phyloP scores from a whole-genome alignment of 2,888 invertebrate species.

The Oligia fasciuncula region DNA sequence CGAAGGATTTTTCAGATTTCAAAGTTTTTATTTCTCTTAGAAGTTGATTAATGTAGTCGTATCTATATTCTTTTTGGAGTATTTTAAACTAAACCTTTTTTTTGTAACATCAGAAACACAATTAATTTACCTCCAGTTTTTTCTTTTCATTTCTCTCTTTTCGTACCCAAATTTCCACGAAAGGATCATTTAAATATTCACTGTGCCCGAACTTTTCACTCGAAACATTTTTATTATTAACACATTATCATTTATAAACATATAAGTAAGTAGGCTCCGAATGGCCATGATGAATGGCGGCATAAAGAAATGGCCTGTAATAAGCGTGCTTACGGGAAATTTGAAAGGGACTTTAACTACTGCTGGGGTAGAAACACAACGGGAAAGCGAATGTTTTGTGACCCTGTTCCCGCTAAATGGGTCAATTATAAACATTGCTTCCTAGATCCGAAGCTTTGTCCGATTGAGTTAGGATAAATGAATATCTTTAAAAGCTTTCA shows the following conservation, averaged over 20 bases:
- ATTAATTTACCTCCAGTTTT: constrained; percentile 1
- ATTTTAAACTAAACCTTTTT: neutral
- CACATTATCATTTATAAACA: constrained; percentile 21
- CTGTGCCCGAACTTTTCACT: constrained; percentile 27
- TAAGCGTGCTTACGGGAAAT: constrained; percentile 52
- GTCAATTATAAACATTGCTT: constrained; percentile 70
- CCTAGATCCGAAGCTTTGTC: constrained; percentile 44
- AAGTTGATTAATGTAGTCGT: neutral
- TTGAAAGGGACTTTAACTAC: constrained; percentile 56
- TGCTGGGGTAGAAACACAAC: constrained; percentile 41
- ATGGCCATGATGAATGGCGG: constrained; percentile 51
- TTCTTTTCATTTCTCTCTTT: constrained; percentile 1
- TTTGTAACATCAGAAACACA: constrained; percentile 7
- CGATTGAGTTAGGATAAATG: constrained; percentile 35
- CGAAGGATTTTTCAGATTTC: neutral
- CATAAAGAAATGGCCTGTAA: constrained; percentile 54
- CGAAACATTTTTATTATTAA: constrained; percentile 46
- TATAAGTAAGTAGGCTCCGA: constrained; percentile 19
- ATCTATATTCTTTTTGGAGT: neutral
- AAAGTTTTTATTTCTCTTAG: constrained; percentile 11
- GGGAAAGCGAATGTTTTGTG: constrained; percentile 61
- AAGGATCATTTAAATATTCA: constrained; percentile 29
- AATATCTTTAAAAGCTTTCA: constrained; percentile 30
- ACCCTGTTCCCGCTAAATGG: constrained; percentile 62
- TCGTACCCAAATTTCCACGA: neutral